Evolutionary conservation across 2,113 vertebrate genomes (phyloP), one percentile per base, ranked within the genome.

Genomic region (Falcunculus frontatus): DNA sequence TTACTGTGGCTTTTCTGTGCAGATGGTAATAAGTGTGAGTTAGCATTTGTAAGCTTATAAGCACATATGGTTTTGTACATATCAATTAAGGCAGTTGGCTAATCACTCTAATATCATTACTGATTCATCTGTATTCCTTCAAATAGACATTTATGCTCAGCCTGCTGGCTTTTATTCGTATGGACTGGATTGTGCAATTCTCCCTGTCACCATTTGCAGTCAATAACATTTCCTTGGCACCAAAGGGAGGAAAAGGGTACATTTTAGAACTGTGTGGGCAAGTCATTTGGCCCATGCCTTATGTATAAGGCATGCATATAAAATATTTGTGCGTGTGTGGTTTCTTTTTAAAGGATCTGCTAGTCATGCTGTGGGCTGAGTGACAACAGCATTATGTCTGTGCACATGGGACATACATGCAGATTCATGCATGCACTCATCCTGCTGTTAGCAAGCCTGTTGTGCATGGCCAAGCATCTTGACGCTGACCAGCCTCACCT

Each of bases 31-130:
- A 95, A 97, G 87, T 6, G 7, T 95, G 91, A 96, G 68, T 93
- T 97, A 96, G 76, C 96, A 96, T 97, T 97, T 97, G 90, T 84
- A 96, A 97, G 84, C 72, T 90, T 94, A 87, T 93, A 95, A 89
- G 89, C 77, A 95, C 89, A 96, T 95, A 96, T 85, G 96, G 78
- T 96, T 98, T 98, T 96, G 78, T 94, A 90, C 69, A 94, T 97
- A 95, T 75, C 95, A 96, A 95, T 96, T 96, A 97, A 95, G 73
- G 59, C 76, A 97, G 67, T 94, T 96, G 87, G 86, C 95, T 95
- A 97, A 96, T 97, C 83, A 89, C 75, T 97, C 44, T 90, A 94
- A 90, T 95, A 95, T 91, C 91, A 87, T 93, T 95, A 91, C 88
- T 96, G 93, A 96, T 95, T 96, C 93, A 97, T 93, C 89, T 85